Percentiles rank a stretch among this genome's conserved stretches.
These are phyloP conservation scores for Brachionus rotundiformis DNA, from an alignment of 1,140 invertebrate genomes.

Conservation along the genomic window DNA sequence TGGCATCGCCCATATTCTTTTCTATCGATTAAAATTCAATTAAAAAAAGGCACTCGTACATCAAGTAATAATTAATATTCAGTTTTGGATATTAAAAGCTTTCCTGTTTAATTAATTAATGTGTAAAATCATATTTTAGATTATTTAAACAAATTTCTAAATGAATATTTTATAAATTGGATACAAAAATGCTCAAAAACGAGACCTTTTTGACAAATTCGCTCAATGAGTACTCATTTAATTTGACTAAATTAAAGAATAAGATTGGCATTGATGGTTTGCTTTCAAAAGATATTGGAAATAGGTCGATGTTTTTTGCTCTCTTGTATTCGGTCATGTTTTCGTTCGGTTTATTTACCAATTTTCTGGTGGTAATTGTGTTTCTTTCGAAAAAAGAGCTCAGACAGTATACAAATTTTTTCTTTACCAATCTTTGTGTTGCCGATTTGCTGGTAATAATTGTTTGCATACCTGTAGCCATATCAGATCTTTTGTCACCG, in stretches of 20 bases:
- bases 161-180: neutral
- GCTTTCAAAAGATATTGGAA: neutral
- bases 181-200: neutral
- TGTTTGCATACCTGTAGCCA: slow-evolving; percentile 55
- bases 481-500: slow-evolving; percentile 56
- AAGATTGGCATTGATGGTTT: neutral
- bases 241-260: neutral
- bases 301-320: slow-evolving; percentile 52
- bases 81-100: neutral
- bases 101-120: neutral
- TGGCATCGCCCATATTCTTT: neutral
- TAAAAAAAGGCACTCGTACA: too few species aligned
- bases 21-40: neutral
- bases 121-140: too few species aligned
- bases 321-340: slow-evolving; percentile 80
- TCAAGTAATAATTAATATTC: neutral
- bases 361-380: slow-evolving; percentile 85
- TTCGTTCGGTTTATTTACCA: slow-evolving; percentile 79
- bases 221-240: neutral
- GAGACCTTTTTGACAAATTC: neutral
- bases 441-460: slow-evolving; percentile 57
- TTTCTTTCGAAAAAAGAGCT: slow-evolving; percentile 85
- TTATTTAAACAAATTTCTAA: too few species aligned
- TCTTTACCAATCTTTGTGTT: slow-evolving; percentile 67
- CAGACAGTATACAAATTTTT: slow-evolving; percentile 90